Base-by-base conservation (phyloP, 2,888 invertebrate genomes). In the Bembecia ichneumoniformis region DNA sequence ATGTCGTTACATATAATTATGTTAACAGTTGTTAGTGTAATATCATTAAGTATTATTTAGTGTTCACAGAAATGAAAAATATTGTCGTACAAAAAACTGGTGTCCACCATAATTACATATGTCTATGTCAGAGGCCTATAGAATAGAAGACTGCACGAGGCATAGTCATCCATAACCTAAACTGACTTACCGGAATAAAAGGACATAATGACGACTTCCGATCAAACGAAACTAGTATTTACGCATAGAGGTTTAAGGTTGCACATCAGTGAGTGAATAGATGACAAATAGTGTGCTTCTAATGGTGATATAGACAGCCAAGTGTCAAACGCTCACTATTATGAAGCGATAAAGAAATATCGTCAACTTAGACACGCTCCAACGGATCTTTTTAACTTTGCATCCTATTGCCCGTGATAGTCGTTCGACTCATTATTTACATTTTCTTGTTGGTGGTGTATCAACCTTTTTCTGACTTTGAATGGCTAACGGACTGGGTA, bases 261-360 rank as follows among this genome's bases (percentile, higher is more conserved):
- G 15, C 9, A 61, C 53, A 52, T 62, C 34, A 48, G 51, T 56
- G 56, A 53, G 14, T 40, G 51, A 46, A 10, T n/a, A 1, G 34
- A 35, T 48, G 44, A 16, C 48, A 55, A 51, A 56, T 64, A 51
- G 11, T 58, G 49, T 52, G 36, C 49, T 57, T 52, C 52, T 40
- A 3, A 47, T 45, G 51, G 50, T 49, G 49, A 55, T 55, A 51
- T 55, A 36, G 43, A 47, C 49, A 43, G 49, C 48, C 40, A 51
- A 52, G 51, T 56, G 55, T 56, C 56, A 75, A 75, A 71, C 61
- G 74, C 59, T 68, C 65, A 70, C 72, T 73, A 74, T 75, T 75
- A 75, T 76, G 71, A 68, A 58, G 62, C 64, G 63, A 71, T 72
- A 68, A 66, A 71, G 73, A 75, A 76, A 74, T 74, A 74, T 75